Conservation (phyloP, 2,113 vertebrate genomes). For the Ondatra zibethicus region DNA sequence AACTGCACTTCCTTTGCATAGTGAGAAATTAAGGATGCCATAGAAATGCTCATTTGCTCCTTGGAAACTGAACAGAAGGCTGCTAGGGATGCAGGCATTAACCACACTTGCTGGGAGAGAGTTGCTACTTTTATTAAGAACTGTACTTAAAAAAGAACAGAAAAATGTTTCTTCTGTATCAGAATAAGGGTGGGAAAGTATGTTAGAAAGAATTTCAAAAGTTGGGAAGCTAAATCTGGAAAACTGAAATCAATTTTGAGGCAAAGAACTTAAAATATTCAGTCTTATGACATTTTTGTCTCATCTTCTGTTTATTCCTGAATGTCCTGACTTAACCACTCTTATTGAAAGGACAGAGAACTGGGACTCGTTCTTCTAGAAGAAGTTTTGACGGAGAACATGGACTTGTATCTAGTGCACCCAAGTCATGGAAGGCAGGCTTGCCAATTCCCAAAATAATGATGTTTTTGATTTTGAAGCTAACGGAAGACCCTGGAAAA, state of each 20-base stretch:
- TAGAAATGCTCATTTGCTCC: not conserved
- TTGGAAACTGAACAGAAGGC: not conserved
- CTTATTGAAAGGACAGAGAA: not conserved
- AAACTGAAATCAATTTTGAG: not conserved
- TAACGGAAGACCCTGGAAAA: not conserved
- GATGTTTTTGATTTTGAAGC: constrained; percentile 10
- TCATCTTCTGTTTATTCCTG: not conserved
- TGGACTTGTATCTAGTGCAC: not conserved
- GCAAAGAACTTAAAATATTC: not conserved
- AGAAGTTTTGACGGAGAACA: not conserved
- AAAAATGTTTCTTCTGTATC: not conserved
- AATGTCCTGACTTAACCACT: not conserved
- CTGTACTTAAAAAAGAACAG: not conserved
- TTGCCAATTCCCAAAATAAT: not conserved
- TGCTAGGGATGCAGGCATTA: not conserved
- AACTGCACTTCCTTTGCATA: not conserved
- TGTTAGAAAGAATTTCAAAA: not conserved
- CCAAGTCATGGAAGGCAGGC: not conserved
- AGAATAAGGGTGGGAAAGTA: not conserved
- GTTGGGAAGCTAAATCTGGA: not conserved
- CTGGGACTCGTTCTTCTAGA: not conserved
- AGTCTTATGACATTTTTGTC: not conserved
- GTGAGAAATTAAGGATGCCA: not conserved
- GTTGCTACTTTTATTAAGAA: not conserved
- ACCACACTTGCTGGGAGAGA: not conserved